phyloP scores from a whole-genome alignment of 2,888 invertebrate species.

The Melieria picta region DNA sequence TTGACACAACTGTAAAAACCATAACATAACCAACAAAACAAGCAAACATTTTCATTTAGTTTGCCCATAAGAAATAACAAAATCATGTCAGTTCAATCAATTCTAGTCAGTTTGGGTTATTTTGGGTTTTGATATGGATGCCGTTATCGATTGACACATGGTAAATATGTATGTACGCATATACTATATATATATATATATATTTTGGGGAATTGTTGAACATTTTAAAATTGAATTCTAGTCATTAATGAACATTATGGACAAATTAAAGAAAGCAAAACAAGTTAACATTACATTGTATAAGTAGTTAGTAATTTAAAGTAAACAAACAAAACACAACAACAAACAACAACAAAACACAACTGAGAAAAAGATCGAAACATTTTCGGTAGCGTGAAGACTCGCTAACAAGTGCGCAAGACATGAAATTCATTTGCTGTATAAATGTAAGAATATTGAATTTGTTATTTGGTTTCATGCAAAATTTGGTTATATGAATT shows the following conservation, averaged over 20 bases:
- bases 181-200: slow-evolving; percentile 47
- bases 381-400: neutral
- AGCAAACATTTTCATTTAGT: slow-evolving; percentile 15
- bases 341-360: slow-evolving; percentile 23
- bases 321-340: slow-evolving; percentile 42
- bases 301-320: slow-evolving; percentile 65
- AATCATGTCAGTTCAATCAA: too few relatives aligned
- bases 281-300: slow-evolving; percentile 65
- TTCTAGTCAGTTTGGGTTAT: too few relatives aligned
- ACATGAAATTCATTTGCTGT: too few relatives aligned
- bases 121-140: too few relatives aligned
- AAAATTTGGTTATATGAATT: slow-evolving; percentile 5
- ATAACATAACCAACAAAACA: neutral
- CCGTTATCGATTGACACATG: slow-evolving; percentile 13
- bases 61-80: neutral
- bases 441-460: slow-evolving; percentile 18
- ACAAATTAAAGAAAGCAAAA: slow-evolving; percentile 64
- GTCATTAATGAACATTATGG: slow-evolving; percentile 51
- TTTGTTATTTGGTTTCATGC: neutral
- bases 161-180: neutral
- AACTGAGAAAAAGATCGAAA: slow-evolving; percentile 35
- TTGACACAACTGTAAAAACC: too few relatives aligned
- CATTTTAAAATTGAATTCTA: slow-evolving; percentile 37
- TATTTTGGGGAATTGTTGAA: slow-evolving; percentile 50
- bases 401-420: too few relatives aligned